Conservation (phyloP, 2,797 vertebrate genomes). For the Nyctalus aviator region DNA sequence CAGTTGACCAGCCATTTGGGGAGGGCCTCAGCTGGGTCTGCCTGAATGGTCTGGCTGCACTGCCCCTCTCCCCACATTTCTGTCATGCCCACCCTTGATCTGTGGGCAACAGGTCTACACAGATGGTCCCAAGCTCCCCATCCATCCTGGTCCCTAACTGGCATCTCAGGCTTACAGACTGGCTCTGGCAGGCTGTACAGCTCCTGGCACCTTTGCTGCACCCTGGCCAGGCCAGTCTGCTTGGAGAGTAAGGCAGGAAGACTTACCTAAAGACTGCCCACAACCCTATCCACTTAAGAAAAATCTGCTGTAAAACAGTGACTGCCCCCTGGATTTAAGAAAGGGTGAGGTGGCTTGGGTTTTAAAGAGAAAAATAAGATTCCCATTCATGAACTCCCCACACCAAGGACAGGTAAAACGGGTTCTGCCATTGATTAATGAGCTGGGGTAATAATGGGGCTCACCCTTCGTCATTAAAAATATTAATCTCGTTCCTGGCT, state of each 20-base stretch:
- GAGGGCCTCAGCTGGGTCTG: not conserved
- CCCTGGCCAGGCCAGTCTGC: not conserved
- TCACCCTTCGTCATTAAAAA: conserved; percentile 66
- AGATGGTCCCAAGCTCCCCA: not conserved
- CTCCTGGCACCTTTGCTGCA: not conserved
- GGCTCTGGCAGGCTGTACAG: not conserved
- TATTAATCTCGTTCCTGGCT: conserved; percentile 54
- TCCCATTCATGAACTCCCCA: conserved; percentile 66
- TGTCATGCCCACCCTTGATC: not conserved
- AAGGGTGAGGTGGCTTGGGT: conserved; percentile 59
- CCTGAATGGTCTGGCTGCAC: not conserved
- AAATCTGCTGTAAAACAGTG: not conserved
- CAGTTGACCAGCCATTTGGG: not conserved
- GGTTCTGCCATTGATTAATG: conserved; percentile 74
- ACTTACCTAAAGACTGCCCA: not conserved
- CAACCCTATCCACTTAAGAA: not conserved
- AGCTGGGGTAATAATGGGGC: conserved; percentile 69
- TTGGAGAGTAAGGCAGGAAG: conserved; percentile 1
- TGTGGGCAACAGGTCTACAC: not conserved
- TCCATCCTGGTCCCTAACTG: not conserved
- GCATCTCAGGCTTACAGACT: not conserved
- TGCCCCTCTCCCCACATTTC: not conserved
- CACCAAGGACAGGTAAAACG: conserved; percentile 69
- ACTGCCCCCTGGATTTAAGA: conserved; percentile 44
- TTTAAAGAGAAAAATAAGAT: conserved; percentile 66